Base-by-base conservation (phyloP, 1,140 invertebrate genomes). In the Choristoneura fumiferana region DNA sequence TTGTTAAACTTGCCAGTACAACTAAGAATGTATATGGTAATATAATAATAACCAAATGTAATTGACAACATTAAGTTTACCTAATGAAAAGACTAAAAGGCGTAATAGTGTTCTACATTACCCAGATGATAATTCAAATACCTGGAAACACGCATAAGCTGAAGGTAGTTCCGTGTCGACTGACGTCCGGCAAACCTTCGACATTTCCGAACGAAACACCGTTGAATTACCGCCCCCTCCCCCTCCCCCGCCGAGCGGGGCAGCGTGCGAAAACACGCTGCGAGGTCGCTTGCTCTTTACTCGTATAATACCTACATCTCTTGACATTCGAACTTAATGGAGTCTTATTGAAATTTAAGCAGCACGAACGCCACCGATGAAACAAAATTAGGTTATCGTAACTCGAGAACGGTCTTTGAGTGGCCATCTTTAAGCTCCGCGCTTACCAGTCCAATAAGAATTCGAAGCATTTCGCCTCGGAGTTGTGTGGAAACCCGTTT, bases 151-250 rank as follows among this genome's bases (percentile, higher is more conserved):
- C 73, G 75, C 73, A 73, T 71, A 58, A 67, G 62, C 60, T 60
- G 83, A 88, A 88, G 83, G 82, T 83, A 85, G 74, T 88, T 88
- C 83, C 85, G 85, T 77, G 69, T 88, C 69, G 62, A 60, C 76
- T 75, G 73, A 88, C 73, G 83, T 88, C 85, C 85, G 85, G 83
- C 77, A 88, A 88, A 82, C 85, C 85, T 86, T 88, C 85, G 70
- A 75, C 73, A 73, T 88, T 85, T 85, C 80, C 81, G 85, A 86
- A 77, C 74, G 22, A 73, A 72, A 78, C 62, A 74, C 72, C 78
- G 76, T 79, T 76, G 72, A 73, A 73, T 67, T 65, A 68, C 65
- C 13, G 36, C 12, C 18, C n/a, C 15, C 55, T 3, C 6, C 22
- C 8, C 52, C 55, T 36, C 14, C 8, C 18, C 5, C 4, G 37